Base-by-base conservation (phyloP, 2,888 invertebrate species). In the Sesia apiformis region DNA sequence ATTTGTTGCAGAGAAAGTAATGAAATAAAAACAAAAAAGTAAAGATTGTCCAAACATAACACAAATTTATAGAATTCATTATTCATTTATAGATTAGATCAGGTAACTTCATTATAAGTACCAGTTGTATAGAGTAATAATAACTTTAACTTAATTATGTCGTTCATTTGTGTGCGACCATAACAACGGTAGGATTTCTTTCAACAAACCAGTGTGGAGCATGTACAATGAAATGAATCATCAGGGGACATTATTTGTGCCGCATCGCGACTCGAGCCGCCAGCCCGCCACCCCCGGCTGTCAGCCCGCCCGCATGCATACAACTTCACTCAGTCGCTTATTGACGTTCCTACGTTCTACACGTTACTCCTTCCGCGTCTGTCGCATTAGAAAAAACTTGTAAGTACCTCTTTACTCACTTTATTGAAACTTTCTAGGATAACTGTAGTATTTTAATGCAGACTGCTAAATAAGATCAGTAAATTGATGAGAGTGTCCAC, bases 331-430 rank as follows among this genome's bases (percentile, higher is more conserved):
- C 81, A 86, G 86, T 85, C 78, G 79, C 71, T 63, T 72, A 74
- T 75, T 73, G 75, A 74, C 78, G 72, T 69, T 70, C 74, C 70
- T 62, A 60, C 65, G 65, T 62, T 69, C 81, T 81, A 81, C 72
- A 78, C 84, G 79, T 63, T 59, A 57, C 60, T 61, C 58, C 57
- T 62, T 23, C 61, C 64, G 62, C 60, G 65, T 58, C 63, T 69
- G 61, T 64, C 65, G 67, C 74, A 69, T 71, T 72, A 74, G 72
- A 71, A 61, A 23, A 67, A 50, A 38, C 39, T 50, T 38, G 50
- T 50, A 50, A 50, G 50, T 46, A 46, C 23, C 23, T 23, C 23
- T 8, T 46, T 23, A 3, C 3, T 46, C 8, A 43, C 46, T 2
- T 46, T 4, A 46, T 4, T 46, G 8, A 8, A 7, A 6, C 4